phyloP scores from a whole-genome alignment of 1,140 invertebrate genomes.

The Bombus difficillimus region DNA sequence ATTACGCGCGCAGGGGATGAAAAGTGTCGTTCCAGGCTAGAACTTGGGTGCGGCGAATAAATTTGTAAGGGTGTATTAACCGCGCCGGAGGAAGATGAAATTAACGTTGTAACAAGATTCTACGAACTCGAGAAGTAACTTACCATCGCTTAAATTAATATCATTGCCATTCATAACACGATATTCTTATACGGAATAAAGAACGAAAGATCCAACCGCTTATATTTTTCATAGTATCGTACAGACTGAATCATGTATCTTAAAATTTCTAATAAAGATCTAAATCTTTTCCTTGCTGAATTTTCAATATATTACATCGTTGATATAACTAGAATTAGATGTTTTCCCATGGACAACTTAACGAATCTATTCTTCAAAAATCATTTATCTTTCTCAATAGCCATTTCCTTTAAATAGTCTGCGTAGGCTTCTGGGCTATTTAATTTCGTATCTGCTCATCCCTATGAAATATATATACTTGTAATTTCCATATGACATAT shows the following conservation, averaged over 20 bases:
- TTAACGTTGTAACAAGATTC: constrained; percentile 21
- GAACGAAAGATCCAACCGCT: not conserved
- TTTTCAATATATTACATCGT: too few species aligned
- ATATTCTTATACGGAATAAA: not conserved
- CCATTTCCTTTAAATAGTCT: too few species aligned
- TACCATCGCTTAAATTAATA: not conserved
- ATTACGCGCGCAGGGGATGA: not conserved
- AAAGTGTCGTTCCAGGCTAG: not conserved
- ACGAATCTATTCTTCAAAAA: too few species aligned
- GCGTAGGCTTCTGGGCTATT: too few species aligned
- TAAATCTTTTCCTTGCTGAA: too few species aligned
- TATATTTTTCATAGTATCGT: not conserved
- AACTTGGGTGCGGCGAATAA: constrained; percentile 18
- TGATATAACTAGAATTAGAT: too few species aligned
- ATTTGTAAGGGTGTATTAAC: constrained; percentile 23
- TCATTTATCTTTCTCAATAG: too few species aligned
- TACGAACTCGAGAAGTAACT: not conserved
- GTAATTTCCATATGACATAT: too few species aligned
- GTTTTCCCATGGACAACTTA: too few species aligned
- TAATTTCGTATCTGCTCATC: too few species aligned
- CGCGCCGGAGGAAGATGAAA: not conserved
- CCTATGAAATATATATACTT: too few species aligned
- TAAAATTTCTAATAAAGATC: not conserved
- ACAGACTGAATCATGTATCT: not conserved
- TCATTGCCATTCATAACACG: constrained; percentile 2